Conservation (phyloP, 2,888 invertebrate species). For the Tenodera sinensis region DNA sequence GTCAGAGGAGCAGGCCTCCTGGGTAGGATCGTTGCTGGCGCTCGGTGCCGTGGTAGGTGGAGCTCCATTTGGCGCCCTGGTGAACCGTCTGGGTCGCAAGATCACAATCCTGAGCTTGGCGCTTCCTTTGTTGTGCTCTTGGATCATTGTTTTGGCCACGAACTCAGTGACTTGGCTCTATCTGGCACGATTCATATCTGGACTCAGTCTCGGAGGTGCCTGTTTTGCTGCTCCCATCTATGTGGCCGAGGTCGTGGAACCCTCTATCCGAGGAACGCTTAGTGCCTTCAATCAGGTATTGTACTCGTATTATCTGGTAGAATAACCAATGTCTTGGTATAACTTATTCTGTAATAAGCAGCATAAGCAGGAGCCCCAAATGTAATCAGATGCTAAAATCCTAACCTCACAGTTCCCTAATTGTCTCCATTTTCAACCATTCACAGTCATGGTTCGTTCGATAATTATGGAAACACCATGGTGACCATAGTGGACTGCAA, state of each 20-base stretch:
- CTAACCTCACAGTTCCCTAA: no score
- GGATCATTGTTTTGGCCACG: slow-evolving; percentile 58
- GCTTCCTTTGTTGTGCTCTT: slow-evolving; percentile 63
- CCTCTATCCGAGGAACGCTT: slow-evolving; percentile 67
- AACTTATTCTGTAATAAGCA: no score
- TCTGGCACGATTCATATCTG: slow-evolving; percentile 57
- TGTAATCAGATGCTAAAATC: no score
- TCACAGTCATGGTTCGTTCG: no score
- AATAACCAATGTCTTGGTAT: not conserved
- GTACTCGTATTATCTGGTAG: not conserved
- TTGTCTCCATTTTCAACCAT: no score
- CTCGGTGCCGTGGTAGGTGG: slow-evolving; percentile 68
- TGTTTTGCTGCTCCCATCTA: slow-evolving; percentile 80
- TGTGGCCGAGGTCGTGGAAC: slow-evolving; percentile 79
- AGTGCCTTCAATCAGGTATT: slow-evolving; percentile 72
- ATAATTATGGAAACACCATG: no score
- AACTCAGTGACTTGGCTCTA: slow-evolving; percentile 52
- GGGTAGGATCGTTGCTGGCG: slow-evolving; percentile 56
- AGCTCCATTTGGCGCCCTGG: slow-evolving; percentile 57
- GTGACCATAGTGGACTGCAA: no score
- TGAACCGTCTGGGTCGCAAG: slow-evolving; percentile 35
- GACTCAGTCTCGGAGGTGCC: slow-evolving; percentile 63
- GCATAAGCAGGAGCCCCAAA: no score
- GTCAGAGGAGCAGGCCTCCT: slow-evolving; percentile 37
- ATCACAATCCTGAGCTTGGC: slow-evolving; percentile 47